Conservation (phyloP, 92 coral and sea anemone genomes). For the Actinostola sp. region DNA sequence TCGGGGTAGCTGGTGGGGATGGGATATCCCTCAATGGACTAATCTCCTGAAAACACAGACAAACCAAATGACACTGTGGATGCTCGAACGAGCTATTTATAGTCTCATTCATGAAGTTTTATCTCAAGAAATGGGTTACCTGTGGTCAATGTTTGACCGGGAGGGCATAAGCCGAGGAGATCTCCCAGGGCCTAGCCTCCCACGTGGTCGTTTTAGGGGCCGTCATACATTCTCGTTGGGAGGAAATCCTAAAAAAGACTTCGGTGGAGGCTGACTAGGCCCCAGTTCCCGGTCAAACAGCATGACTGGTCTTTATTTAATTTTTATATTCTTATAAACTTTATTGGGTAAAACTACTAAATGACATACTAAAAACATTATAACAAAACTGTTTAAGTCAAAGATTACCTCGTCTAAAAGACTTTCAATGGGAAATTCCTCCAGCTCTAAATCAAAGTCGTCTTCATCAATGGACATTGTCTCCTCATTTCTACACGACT, state of each 20-base stretch:
- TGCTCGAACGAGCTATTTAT: neutral
- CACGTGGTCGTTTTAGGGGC: too few relatives aligned
- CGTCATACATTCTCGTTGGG: too few relatives aligned
- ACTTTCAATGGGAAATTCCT: constrained; percentile 56
- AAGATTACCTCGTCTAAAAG: constrained; percentile 24
- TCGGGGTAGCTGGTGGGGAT: constrained; percentile 22
- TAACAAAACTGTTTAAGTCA: too few relatives aligned
- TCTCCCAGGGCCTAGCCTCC: too few relatives aligned
- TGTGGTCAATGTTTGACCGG: too few relatives aligned
- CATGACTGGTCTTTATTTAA: too few relatives aligned
- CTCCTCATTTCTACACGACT: constrained; percentile 46
- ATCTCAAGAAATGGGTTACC: too few relatives aligned
- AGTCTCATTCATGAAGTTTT: too few relatives aligned
- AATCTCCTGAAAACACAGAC: constrained; percentile 4
- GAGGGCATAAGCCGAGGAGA: too few relatives aligned
- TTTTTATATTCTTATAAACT: neutral
- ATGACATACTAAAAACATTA: neutral
- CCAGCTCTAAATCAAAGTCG: constrained; percentile 80
- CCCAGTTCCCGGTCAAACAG: too few relatives aligned
- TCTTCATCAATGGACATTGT: constrained; percentile 52
- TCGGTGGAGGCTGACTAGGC: too few relatives aligned
- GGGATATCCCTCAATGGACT: constrained; percentile 11
- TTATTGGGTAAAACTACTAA: neutral
- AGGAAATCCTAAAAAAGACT: too few relatives aligned
- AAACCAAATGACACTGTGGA: neutral